phyloP scores from a whole-genome alignment of 2,113 vertebrate species.

The Pedionomus torquatus region DNA sequence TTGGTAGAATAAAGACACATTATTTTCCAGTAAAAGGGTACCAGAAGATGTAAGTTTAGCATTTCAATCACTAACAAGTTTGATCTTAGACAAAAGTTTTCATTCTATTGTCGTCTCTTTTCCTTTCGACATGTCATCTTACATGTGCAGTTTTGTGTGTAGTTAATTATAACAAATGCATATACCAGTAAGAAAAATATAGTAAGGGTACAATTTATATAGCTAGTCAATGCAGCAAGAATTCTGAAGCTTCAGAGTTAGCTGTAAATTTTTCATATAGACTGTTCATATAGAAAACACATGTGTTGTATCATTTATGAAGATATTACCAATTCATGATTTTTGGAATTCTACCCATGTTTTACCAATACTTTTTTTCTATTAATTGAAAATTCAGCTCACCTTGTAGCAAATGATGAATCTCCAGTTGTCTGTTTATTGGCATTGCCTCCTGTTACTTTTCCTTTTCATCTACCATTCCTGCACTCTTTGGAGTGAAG shows the following conservation, averaged over 20 bases:
- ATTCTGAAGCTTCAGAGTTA: not conserved
- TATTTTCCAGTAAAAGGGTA: not conserved
- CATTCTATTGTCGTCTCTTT: not conserved
- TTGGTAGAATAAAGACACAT: not conserved
- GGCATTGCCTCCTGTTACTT: not conserved
- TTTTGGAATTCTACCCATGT: not conserved
- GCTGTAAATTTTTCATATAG: not conserved
- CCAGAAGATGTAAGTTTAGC: fast-evolving
- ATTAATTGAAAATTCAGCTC: not conserved
- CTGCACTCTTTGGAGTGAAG: not conserved
- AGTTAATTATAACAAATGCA: not conserved
- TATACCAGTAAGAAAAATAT: not conserved
- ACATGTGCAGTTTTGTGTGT: not conserved
- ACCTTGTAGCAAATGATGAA: not conserved
- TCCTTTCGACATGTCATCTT: not conserved
- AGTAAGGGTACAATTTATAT: not conserved
- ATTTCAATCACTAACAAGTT: not conserved
- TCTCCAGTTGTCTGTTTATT: not conserved
- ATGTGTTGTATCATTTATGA: not conserved
- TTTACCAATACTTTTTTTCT: not conserved
- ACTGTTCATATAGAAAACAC: not conserved
- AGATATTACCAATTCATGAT: not conserved
- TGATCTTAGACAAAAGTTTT: not conserved
- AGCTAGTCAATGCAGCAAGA: not conserved
- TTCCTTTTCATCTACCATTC: not conserved